A percentile compares a stretch with the other conserved stretches of the same genome.
phyloP scores from a whole-genome alignment of 2,888 invertebrate genomes.

The Neuroscelio doddi region DNA sequence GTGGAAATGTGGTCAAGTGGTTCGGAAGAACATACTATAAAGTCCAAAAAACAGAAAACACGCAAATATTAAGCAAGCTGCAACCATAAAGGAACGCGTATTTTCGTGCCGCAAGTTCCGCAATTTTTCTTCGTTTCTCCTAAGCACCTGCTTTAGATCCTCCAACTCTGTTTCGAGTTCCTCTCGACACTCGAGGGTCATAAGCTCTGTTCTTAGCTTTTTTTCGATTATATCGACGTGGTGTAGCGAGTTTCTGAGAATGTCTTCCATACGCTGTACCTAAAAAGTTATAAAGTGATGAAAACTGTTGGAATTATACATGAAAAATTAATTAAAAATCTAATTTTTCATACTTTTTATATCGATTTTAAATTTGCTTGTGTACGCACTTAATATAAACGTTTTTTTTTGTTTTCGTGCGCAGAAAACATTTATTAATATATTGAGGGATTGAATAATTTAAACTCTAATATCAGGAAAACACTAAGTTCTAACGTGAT shows the following conservation, averaged over 20 bases:
- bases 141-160: constrained; percentile 58
- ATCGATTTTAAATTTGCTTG: too few relatives aligned
- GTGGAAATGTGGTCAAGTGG: background rate
- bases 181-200: constrained; percentile 61
- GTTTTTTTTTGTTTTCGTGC: too few relatives aligned
- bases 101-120: constrained; percentile 58
- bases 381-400: too few relatives aligned
- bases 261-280: constrained; percentile 62
- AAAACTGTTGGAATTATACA: background rate
- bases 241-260: constrained; percentile 56
- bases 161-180: constrained; percentile 61
- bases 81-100: constrained; percentile 61
- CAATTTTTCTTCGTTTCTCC: constrained; percentile 58
- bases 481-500: too few relatives aligned
- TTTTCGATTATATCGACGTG: constrained; percentile 58
- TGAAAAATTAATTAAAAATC: background rate
- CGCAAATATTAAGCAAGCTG: constrained; percentile 57
- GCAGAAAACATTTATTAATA: too few relatives aligned
- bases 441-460: too few relatives aligned
- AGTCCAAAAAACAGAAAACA: constrained; percentile 48
- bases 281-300: constrained; percentile 40
- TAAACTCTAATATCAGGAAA: too few relatives aligned
- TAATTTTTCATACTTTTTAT: background rate
- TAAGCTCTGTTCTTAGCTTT: constrained; percentile 54
- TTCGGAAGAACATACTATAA: constrained; percentile 46